These are phyloP conservation scores for Metridium senile DNA, from an alignment of 92 coral and sea anemone species.

Conservation along the genomic window DNA sequence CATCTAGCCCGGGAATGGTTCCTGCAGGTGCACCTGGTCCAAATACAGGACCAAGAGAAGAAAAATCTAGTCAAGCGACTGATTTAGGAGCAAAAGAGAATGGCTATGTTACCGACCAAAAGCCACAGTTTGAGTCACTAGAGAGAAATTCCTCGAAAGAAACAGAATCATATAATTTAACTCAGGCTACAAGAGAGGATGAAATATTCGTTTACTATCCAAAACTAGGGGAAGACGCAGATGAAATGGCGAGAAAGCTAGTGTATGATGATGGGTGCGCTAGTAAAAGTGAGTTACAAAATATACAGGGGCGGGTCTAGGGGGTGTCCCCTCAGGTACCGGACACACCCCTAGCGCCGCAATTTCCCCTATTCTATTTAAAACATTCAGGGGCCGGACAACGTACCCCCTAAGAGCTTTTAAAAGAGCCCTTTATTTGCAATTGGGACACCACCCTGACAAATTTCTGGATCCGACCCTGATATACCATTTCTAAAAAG, in stretches of 20 bases:
- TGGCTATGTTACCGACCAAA: background rate
- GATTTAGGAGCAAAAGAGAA: background rate
- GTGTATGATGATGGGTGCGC: slow-evolving; percentile 52
- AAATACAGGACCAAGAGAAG: background rate
- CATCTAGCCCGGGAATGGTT: background rate
- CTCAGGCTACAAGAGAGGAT: slow-evolving; percentile 11
- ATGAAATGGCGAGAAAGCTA: slow-evolving; percentile 40
- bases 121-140: background rate
- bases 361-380: too few species aligned
- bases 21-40: background rate
- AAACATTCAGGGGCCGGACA: too few species aligned
- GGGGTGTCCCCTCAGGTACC: too few species aligned
- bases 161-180: background rate
- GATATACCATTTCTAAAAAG: too few species aligned
- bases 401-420: too few species aligned
- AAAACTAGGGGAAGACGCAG: slow-evolving; percentile 39
- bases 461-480: too few species aligned
- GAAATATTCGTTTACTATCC: slow-evolving; percentile 39
- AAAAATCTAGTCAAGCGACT: background rate
- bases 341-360: too few species aligned
- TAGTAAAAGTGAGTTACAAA: slow-evolving; percentile 46
- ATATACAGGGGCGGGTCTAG: too few species aligned
- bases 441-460: too few species aligned
- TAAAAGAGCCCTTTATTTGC: too few species aligned
- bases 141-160: background rate